Conservation (phyloP, 2,113 vertebrate genomes). For the Eupsittula cactorum region DNA sequence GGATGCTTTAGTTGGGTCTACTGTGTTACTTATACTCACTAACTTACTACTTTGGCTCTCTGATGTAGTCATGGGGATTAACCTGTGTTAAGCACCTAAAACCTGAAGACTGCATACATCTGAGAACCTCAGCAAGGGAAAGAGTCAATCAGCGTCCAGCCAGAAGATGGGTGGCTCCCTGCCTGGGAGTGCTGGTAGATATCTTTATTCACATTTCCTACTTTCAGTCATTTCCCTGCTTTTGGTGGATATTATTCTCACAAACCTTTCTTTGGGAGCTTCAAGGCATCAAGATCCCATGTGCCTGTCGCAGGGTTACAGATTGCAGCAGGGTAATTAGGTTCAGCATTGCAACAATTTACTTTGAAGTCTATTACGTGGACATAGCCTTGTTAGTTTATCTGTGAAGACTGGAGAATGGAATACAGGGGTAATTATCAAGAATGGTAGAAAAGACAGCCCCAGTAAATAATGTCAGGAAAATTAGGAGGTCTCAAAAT, state of each 20-base stretch:
- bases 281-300: not conserved
- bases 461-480: not conserved
- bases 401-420: not conserved
- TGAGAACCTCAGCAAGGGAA: not conserved
- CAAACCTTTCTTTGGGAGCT: not conserved
- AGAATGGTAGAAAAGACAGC: not conserved
- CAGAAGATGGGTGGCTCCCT: not conserved
- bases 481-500: constrained; percentile 38
- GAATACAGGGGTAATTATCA: constrained; percentile 27
- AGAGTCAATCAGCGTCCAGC: not conserved
- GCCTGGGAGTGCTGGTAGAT: not conserved
- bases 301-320: not conserved
- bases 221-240: not conserved
- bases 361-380: constrained; percentile 24
- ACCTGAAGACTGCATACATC: not conserved
- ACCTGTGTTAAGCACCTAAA: not conserved
- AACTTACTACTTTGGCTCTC: not conserved
- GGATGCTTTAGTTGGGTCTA: not conserved
- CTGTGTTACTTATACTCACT: accelerated
- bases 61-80: not conserved
- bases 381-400: constrained; percentile 8
- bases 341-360: not conserved
- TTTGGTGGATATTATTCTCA: not conserved
- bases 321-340: constrained; percentile 34
- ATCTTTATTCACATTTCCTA: not conserved